These are phyloP conservation scores for Acanthacorydalis orientalis DNA, from an alignment of 2,888 invertebrate species.

Conservation along the genomic window DNA sequence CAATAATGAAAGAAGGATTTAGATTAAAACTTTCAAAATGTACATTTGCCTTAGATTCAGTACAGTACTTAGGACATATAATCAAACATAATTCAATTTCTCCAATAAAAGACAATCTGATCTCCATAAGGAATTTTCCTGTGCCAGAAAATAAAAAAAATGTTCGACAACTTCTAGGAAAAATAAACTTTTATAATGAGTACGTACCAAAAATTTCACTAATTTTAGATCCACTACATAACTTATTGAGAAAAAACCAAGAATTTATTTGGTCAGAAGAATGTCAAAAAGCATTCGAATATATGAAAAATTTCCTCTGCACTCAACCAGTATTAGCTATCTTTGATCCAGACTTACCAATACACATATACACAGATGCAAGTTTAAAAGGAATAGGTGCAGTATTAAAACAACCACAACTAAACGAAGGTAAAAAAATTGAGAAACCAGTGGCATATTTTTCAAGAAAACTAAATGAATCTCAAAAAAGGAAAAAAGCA, in stretches of 20 bases:
- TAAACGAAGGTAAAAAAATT: constrained; percentile 3
- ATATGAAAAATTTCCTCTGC: constrained; percentile 10
- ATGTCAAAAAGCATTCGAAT: constrained; percentile 9
- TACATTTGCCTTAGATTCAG: constrained; percentile 10
- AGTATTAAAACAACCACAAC: constrained; percentile 11
- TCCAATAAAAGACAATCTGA: constrained; percentile 11
- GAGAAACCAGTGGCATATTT: constrained; percentile 9
- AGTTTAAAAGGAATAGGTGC: constrained; percentile 13
- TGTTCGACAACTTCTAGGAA: constrained; percentile 10
- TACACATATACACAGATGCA: constrained; percentile 12
- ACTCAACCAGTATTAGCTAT: constrained; percentile 12
- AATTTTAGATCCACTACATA: constrained; percentile 10
- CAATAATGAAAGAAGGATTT: constrained; percentile 12
- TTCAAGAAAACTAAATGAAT: constrained; percentile 8
- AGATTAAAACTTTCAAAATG: constrained; percentile 12
- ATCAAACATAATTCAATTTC: constrained; percentile 10
- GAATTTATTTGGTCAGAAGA: constrained; percentile 10
- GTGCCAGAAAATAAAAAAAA: constrained; percentile 9
- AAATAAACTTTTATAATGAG: constrained; percentile 10
- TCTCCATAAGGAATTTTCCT: constrained; percentile 8
- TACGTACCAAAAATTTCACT: constrained; percentile 9
- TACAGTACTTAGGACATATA: constrained; percentile 10
- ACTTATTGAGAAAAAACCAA: constrained; percentile 10
- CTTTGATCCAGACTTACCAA: constrained; percentile 11
- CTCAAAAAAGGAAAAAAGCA: constrained; percentile 10